Evolutionary conservation across 2,797 vertebrate genomes (phyloP).

Genomic region (Amniataba percoides): DNA sequence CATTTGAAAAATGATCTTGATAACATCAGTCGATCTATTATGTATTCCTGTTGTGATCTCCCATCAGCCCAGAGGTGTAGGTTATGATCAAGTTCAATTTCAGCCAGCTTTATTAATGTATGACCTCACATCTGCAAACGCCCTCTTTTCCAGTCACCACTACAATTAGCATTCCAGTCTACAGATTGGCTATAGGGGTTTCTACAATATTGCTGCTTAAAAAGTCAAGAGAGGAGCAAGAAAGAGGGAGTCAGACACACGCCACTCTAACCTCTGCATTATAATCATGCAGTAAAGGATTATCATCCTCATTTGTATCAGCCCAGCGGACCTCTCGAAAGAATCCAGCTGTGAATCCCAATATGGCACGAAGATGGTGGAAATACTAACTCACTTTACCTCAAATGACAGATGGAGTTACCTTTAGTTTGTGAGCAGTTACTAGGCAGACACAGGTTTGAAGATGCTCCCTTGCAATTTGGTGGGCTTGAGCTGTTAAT

Average conservation of each 20-base stretch:
- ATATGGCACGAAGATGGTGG: background rate
- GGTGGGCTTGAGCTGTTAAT: background rate
- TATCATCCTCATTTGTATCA: conserved; percentile 29
- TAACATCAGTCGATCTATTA: background rate
- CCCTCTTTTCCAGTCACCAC: conserved; percentile 8
- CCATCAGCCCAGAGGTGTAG: conserved; percentile 8
- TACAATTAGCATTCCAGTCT: conserved; percentile 47
- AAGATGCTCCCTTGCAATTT: too few species aligned
- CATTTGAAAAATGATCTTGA: conserved; percentile 3
- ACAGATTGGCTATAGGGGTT: conserved; percentile 29
- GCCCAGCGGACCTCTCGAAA: conserved; percentile 19
- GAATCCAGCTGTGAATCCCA: conserved; percentile 5
- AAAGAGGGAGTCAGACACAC: conserved; percentile 2
- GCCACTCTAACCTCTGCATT: conserved; percentile 33
- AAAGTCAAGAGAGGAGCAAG: conserved; percentile 33
- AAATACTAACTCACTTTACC: background rate
- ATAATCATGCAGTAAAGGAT: conserved; percentile 22
- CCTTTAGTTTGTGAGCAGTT: background rate
- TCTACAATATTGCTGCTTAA: conserved; percentile 44
- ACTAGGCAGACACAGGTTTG: too few species aligned
- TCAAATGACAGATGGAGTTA: background rate
- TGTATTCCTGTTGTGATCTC: conserved; percentile 16
- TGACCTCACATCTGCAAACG: conserved; percentile 54
- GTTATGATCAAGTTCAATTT: conserved; percentile 42
- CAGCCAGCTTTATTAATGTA: conserved; percentile 58